Conservation (phyloP, 2,888 invertebrate species). For the Protophormia terraenovae region DNA sequence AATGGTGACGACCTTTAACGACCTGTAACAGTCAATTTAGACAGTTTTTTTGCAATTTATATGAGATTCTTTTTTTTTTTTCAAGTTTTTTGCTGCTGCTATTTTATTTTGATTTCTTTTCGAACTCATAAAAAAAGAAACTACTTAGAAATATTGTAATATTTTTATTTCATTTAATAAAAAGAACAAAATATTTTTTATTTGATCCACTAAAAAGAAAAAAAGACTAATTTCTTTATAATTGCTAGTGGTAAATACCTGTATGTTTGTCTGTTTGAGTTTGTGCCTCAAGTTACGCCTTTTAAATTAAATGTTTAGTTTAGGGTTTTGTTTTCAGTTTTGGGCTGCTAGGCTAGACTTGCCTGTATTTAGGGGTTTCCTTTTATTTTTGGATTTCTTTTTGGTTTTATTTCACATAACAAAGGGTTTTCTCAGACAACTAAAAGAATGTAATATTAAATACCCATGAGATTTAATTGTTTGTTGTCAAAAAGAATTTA, state of each 20-base stretch:
- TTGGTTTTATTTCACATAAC: constrained; percentile 54
- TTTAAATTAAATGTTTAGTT: constrained; percentile 62
- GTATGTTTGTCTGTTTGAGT: constrained; percentile 18
- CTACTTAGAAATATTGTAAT: background rate
- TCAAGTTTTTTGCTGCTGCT: background rate
- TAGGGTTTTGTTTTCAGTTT: background rate
- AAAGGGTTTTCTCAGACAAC: too few relatives aligned
- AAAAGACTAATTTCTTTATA: constrained; percentile 64
- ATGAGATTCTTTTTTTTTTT: constrained; percentile 56
- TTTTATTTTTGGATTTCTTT: background rate
- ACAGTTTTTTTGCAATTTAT: constrained; percentile 68
- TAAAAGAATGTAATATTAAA: too few relatives aligned
- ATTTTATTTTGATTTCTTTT: constrained; percentile 20
- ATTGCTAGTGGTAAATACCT: constrained; percentile 54
- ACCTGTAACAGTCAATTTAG: constrained; percentile 71
- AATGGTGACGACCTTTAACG: constrained; percentile 77
- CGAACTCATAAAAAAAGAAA: background rate
- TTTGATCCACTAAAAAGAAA: background rate
- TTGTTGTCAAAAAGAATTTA: too few relatives aligned
- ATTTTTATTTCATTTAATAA: too few relatives aligned
- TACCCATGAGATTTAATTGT: too few relatives aligned
- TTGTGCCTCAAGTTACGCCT: constrained; percentile 63
- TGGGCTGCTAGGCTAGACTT: background rate
- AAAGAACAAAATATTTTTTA: constrained; percentile 1
- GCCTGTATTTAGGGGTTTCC: constrained; percentile 21